phyloP scores from a whole-genome alignment of 2,797 vertebrate species.

The Cyprinodon diabolis region DNA sequence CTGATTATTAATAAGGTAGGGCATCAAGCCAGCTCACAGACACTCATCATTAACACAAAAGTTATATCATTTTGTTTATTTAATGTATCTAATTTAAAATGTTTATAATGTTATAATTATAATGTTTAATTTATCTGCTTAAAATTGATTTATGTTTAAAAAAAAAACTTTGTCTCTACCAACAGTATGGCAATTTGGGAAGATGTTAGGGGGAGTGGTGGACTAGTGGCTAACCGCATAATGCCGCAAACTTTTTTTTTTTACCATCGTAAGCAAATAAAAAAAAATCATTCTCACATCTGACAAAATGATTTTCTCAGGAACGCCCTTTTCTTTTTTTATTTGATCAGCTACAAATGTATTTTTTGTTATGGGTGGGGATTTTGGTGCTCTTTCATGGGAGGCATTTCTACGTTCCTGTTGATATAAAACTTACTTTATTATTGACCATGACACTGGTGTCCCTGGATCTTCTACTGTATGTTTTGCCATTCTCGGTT shows the following conservation, averaged over 20 bases:
- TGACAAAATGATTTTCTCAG: neutral
- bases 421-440: neutral
- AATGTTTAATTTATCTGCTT: neutral
- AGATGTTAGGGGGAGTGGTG: no score
- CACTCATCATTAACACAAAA: neutral
- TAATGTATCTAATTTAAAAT: no score
- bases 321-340: neutral
- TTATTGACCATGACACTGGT: neutral
- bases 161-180: no score
- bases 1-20: conserved; percentile 21
- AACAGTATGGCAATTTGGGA: no score
- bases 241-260: neutral
- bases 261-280: neutral
- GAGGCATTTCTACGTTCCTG: neutral
- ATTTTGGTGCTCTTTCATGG: neutral
- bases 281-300: neutral
- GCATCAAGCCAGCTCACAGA: neutral
- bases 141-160: neutral
- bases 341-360: neutral
- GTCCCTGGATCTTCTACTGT: neutral
- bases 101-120: no score
- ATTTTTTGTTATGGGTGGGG: neutral
- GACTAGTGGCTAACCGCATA: no score
- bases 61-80: neutral
- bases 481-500: neutral